A percentile compares a stretch with the other conserved stretches of the same genome.
These are phyloP conservation scores for Phylloscopus trochiloides DNA, from an alignment of 2,113 vertebrate species.

Conservation along the genomic window DNA sequence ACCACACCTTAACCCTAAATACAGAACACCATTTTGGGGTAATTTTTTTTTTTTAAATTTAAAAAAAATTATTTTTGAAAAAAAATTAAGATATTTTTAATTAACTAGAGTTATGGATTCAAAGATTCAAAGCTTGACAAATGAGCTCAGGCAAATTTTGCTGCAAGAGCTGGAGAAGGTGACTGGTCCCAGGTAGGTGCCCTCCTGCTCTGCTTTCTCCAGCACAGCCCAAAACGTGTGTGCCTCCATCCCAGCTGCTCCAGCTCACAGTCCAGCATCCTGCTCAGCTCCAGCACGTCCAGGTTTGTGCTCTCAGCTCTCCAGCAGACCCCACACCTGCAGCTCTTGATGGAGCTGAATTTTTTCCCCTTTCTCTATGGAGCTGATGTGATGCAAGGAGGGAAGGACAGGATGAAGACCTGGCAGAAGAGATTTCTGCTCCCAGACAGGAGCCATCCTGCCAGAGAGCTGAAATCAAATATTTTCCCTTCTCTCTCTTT, in stretches of 20 bases:
- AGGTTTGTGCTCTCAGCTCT: background rate
- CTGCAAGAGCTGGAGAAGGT: constrained; percentile 11
- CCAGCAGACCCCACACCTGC: background rate
- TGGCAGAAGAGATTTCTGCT: background rate
- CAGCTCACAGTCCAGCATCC: background rate
- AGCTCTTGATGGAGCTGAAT: rapidly evolving
- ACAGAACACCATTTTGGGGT: background rate
- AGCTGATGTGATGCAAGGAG: background rate
- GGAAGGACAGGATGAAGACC: background rate
- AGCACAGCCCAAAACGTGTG: background rate
- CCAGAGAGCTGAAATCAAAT: background rate
- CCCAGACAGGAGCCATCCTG: background rate
- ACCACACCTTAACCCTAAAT: constrained; percentile 40
- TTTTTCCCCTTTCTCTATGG: background rate
- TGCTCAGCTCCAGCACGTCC: background rate
- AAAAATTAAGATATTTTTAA: constrained; percentile 25
- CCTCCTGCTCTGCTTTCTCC: background rate
- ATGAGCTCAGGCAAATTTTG: constrained; percentile 27
- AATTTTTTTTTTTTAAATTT: background rate
- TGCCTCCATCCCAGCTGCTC: background rate
- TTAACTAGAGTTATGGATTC: constrained; percentile 40
- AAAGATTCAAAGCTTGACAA: constrained; percentile 37
- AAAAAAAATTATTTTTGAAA: no score
- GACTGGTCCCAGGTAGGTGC: background rate
- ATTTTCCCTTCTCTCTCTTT: background rate